Evolutionary conservation across 2,797 vertebrate genomes (phyloP).

Genomic region (Haliaeetus albicilla): DNA sequence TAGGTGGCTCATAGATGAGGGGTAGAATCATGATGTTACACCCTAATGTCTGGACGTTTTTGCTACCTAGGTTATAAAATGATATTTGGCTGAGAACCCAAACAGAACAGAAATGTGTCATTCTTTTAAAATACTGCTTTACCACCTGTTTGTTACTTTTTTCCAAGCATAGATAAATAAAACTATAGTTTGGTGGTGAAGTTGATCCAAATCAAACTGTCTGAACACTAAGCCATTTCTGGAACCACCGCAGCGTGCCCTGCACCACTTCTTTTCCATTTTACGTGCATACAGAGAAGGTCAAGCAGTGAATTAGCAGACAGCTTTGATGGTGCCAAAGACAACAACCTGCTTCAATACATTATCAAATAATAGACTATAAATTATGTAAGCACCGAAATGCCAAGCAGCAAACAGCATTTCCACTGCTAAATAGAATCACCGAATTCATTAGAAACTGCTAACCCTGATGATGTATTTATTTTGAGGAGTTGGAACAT

Average conservation of each 20-base stretch:
- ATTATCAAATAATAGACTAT: slow-evolving; percentile 57
- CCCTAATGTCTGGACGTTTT: background rate
- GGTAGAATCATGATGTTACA: background rate
- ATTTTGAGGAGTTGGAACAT: background rate
- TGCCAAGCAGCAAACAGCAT: slow-evolving; percentile 45
- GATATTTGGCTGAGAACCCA: background rate
- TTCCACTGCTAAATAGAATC: slow-evolving; percentile 39
- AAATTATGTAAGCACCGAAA: slow-evolving; percentile 59
- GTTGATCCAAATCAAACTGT: background rate
- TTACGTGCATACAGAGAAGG: slow-evolving; percentile 33
- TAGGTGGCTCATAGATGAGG: rapidly evolving
- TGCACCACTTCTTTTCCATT: background rate
- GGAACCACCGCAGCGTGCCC: background rate
- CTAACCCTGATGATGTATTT: background rate
- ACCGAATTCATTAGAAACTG: background rate
- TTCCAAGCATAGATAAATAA: background rate
- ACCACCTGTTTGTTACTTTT: background rate
- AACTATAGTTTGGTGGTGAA: background rate
- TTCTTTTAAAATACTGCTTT: background rate
- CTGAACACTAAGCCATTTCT: background rate
- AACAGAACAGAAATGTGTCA: background rate
- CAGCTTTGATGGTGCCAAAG: slow-evolving; percentile 48
- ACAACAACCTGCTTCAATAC: slow-evolving; percentile 45
- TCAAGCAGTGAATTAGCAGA: slow-evolving; percentile 53
- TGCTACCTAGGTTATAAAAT: background rate